Evolutionary conservation across 2,888 invertebrate genomes (phyloP).

Genomic region (Clivina fossor): DNA sequence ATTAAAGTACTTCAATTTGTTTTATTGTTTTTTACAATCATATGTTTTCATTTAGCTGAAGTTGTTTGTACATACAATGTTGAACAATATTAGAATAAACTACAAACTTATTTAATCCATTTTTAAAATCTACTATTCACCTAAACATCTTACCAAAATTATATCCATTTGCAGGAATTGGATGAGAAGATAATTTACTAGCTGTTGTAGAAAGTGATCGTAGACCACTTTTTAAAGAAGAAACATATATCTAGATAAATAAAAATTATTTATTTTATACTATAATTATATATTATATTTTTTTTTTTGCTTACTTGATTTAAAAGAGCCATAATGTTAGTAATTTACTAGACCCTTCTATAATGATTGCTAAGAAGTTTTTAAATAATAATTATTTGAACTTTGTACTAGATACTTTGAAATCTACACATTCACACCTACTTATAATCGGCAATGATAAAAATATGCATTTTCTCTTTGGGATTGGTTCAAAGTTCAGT

Average conservation of each 20-base stretch:
- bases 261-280: too few relatives aligned
- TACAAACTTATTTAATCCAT: background rate
- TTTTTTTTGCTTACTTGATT: constrained; percentile 18
- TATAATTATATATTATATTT: background rate
- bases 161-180: constrained; percentile 34
- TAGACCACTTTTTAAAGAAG: constrained; percentile 21
- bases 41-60: background rate
- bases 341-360: constrained; percentile 4
- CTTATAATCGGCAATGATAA: background rate
- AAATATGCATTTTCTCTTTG: too few relatives aligned
- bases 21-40: constrained; percentile 1
- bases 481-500: too few relatives aligned
- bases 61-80: too few relatives aligned
- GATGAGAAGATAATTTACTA: constrained; percentile 21
- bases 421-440: constrained; percentile 11
- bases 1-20: background rate
- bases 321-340: constrained; percentile 22
- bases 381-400: background rate
- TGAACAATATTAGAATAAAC: background rate
- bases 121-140: too few relatives aligned
- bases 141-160: constrained; percentile 38
- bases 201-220: constrained; percentile 34
- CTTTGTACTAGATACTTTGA: constrained; percentile 4
- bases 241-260: constrained; percentile 32
- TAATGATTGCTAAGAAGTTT: constrained; percentile 10